phyloP scores from a whole-genome alignment of 1,140 invertebrate genomes.

The Yoshiicerus persimilis region DNA sequence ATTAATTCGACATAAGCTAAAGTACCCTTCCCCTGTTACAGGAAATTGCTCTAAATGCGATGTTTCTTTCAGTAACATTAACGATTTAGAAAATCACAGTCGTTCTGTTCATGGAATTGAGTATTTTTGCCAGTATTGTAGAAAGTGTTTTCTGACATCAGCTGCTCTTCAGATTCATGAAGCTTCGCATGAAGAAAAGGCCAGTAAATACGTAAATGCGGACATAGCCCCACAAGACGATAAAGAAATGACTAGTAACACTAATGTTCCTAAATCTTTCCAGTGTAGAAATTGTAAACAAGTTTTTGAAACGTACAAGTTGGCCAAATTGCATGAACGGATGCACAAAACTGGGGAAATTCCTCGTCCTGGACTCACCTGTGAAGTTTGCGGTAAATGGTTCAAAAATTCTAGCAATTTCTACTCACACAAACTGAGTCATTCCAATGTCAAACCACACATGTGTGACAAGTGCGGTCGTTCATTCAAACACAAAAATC shows the following conservation, averaged over 20 bases:
- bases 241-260: not conserved
- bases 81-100: not conserved
- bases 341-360: not conserved
- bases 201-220: not conserved
- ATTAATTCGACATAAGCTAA: not conserved
- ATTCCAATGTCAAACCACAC: not conserved
- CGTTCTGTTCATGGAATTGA: not conserved
- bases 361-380: not conserved
- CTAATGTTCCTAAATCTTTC: not conserved
- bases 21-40: not conserved
- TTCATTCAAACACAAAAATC: not conserved
- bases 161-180: not conserved
- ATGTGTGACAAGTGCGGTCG: not conserved
- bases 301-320: not conserved
- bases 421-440: not conserved
- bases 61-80: not conserved
- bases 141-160: not conserved
- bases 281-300: not conserved
- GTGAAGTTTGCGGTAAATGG: not conserved
- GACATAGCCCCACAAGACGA: not conserved
- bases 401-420: not conserved
- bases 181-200: not conserved
- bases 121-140: not conserved
- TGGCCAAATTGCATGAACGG: not conserved
- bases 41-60: not conserved